Evolutionary conservation across 2,888 invertebrate species (phyloP).

Genomic region (Drosophila mulleri): DNA sequence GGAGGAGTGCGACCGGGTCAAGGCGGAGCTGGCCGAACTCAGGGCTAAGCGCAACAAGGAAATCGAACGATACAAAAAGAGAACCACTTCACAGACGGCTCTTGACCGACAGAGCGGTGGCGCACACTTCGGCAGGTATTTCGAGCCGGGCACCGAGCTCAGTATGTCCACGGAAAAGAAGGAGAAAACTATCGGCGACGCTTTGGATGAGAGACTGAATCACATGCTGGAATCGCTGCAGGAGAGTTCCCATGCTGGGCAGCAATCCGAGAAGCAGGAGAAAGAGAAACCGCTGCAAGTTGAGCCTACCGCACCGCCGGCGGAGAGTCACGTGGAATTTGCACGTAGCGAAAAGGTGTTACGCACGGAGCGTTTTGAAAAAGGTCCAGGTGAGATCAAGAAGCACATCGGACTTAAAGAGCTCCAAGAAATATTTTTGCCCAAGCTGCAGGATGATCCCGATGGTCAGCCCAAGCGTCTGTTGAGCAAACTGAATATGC

Average conservation of each 20-base stretch:
- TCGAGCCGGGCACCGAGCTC: too few species aligned
- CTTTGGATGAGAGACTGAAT: slow-evolving; percentile 26
- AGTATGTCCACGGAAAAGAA: fast-evolving
- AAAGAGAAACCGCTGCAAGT: background rate
- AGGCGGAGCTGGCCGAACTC: slow-evolving; percentile 21
- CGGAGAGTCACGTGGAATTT: background rate
- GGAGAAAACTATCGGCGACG: slow-evolving; percentile 21
- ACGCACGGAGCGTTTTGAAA: background rate
- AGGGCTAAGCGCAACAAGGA: background rate
- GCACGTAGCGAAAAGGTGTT: background rate
- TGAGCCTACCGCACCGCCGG: slow-evolving; percentile 14
- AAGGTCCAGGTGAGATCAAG: background rate
- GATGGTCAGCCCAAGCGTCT: background rate
- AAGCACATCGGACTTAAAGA: background rate
- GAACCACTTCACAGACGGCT: fast-evolving
- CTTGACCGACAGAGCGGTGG: slow-evolving; percentile 31
- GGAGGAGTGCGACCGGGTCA: slow-evolving; percentile 24
- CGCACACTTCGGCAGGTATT: background rate
- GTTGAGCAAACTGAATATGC: slow-evolving; percentile 7
- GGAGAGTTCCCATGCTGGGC: background rate
- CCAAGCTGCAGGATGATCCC: background rate
- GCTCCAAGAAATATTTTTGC: fast-evolving
- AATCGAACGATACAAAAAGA: background rate
- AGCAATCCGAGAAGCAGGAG: too few species aligned
- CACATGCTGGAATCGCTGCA: slow-evolving; percentile 24